Base-by-base conservation (phyloP, 2,888 invertebrate genomes). In the Ypsolopha sequella region DNA sequence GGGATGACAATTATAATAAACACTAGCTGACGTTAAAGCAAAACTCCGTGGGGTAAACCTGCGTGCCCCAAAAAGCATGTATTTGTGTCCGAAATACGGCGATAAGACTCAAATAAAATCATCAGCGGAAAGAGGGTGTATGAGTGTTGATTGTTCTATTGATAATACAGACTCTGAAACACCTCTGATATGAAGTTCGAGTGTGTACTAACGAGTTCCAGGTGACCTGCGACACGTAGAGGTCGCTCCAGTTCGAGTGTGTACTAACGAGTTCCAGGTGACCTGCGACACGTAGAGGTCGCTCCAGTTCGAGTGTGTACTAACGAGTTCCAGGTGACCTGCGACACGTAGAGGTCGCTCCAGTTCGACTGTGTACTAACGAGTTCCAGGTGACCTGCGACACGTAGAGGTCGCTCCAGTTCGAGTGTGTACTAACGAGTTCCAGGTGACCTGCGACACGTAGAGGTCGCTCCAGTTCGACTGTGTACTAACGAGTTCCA, bases 401-500 rank as follows among this genome's bases (percentile, higher is more conserved):
- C 0, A 88, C 82, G 66, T 87, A 90, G 2, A 93, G 68, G 60
- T 92, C 91, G 45, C 69, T 61, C 56, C 84, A 73, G 55, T 87
- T 89, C 0, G 90, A 89, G 55, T n/a, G n/a, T n/a, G n/a, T n/a
- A n/a, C n/a, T n/a, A n/a, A 88, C 88, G 81, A 77, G 64, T 82
- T 88, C 92, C 92, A 92, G 0, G 92, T 91, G 59, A 88, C 89
- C 58, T 93, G 92, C 0, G 90, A 78, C 0, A 88, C 82, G 66
- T 87, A 90, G 2, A 93, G 68, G 60, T 92, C 91, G 45, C 69
- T 61, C 56, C 84, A 73, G 55, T 87, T n/a, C n/a, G n/a, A n/a
- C n/a, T n/a, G n/a, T n/a, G n/a, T n/a, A n/a, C n/a, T n/a, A n/a
- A 88, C 88, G 81, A 77, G 64, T 82, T 88, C 92, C 92, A 92